Base-by-base conservation (phyloP, 2,113 vertebrate genomes). In the Amazona vittata region DNA sequence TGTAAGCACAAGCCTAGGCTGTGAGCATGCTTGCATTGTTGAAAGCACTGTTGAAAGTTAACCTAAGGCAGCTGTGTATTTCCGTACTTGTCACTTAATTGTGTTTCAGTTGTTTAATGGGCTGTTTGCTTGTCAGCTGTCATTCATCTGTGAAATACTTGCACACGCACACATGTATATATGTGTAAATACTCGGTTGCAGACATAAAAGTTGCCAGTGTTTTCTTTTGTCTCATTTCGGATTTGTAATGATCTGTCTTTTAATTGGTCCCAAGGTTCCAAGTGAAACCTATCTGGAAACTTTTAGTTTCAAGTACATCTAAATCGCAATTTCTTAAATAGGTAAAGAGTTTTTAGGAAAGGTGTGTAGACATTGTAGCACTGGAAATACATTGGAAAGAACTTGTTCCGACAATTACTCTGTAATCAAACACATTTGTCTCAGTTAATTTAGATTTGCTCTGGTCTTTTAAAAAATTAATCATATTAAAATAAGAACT, bases 111-210 rank as follows among this genome's bases (percentile, higher is more conserved):
- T 6, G 1, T 55, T 64, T 70, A 29, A 29, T 22, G n/a, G 37
- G 12, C 43, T 77, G 15, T 33, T 41, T 14, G 16, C 14, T 71
- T 44, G 10, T 60, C 49, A 28, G 19, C 31, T 59, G 17, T 62
- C 52, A 12, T 50, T 76, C 11, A 4, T 14, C 15, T 65, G 26
- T 57, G 53, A 57, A n/a, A 52, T 57, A 33, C 2, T 47, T 3
- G 1, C 15, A 9, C 8, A 6, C 0, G 1, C 28, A 33, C 5
- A 11, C 6, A 2, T 16, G 5, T 39, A 2, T 26, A 1, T 37
- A 2, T 12, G 4, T 31, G 6, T 28, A 1, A 33, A 29, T 63
- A 8, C 67, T 62, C 7, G 4, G 10, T 24, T 71, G 41, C 39
- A 50, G 53, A 25, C 0, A 3, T 67, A 25, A 47, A 63, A 77